phyloP scores from a whole-genome alignment of 2,797 vertebrate species.

The Pipistrellus pipistrellus region DNA sequence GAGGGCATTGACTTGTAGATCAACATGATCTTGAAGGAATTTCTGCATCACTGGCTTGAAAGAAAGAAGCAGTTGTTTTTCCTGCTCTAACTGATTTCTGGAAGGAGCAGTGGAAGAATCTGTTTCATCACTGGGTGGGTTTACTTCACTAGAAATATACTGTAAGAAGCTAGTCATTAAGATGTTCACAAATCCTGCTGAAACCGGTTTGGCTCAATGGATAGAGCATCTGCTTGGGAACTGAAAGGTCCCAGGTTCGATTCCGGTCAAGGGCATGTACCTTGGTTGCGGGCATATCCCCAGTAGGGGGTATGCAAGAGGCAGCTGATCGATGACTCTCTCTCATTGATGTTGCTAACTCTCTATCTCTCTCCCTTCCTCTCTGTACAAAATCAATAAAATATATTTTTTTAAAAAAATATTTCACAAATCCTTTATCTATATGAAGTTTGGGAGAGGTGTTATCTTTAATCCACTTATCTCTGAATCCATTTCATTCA shows the following conservation, averaged over 20 bases:
- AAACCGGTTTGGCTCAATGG: too few species aligned
- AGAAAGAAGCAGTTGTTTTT: constrained; percentile 96
- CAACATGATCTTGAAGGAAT: constrained; percentile 98
- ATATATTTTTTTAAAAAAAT: too few species aligned
- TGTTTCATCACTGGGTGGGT: constrained; percentile 91
- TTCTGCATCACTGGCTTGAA: constrained; percentile 99
- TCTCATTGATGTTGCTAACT: too few species aligned
- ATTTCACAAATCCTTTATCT: constrained; percentile 96
- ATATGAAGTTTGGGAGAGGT: constrained; percentile 99
- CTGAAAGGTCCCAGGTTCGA: too few species aligned
- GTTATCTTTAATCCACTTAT: constrained; percentile 99
- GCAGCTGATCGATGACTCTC: too few species aligned
- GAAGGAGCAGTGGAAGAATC: constrained; percentile 95
- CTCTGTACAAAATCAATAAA: too few species aligned
- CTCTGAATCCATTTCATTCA: too few species aligned
- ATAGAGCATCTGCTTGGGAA: too few species aligned
- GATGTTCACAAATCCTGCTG: constrained; percentile 90
- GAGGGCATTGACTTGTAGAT: constrained; percentile 98
- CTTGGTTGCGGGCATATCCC: too few species aligned
- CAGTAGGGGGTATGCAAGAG: too few species aligned
- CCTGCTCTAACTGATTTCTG: constrained; percentile 97
- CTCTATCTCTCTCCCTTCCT: too few species aligned
- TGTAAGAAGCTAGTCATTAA: constrained; percentile 99
- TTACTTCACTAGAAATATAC: constrained; percentile 97
- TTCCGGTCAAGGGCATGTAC: too few species aligned